Evolutionary conservation across 2,113 vertebrate genomes (phyloP).

Genomic region (Manacus vitellinus): DNA sequence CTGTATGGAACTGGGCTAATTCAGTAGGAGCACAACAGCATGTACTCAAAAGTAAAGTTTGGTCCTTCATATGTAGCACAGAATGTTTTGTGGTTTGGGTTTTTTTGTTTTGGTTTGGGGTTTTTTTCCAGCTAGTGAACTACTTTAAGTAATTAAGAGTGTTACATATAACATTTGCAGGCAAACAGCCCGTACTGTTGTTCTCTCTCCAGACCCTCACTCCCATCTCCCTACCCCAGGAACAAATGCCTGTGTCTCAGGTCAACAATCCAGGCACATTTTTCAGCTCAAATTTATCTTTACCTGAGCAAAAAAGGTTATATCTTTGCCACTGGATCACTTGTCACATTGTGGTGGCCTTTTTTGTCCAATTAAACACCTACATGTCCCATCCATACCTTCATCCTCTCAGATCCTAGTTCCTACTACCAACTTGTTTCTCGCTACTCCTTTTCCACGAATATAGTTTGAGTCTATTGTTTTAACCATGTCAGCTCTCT

Average conservation of each 20-base stretch:
- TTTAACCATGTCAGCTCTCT: background rate
- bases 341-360: background rate
- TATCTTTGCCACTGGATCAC: background rate
- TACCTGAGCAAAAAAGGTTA: background rate
- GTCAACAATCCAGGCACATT: background rate
- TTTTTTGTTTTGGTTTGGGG: background rate
- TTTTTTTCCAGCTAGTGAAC: background rate
- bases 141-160: background rate
- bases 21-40: background rate
- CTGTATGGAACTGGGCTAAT: background rate
- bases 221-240: background rate
- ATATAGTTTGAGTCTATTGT: background rate
- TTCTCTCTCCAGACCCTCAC: background rate
- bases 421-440: background rate
- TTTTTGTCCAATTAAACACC: background rate
- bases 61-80: background rate
- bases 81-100: background rate
- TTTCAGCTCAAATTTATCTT: background rate
- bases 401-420: background rate
- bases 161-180: background rate
- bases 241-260: background rate
- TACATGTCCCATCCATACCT: background rate
- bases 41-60: background rate
- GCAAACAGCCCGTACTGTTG: background rate
- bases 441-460: background rate